Evolutionary conservation across 2,888 invertebrate genomes (phyloP).

Genomic region (Periphyllus acericola): DNA sequence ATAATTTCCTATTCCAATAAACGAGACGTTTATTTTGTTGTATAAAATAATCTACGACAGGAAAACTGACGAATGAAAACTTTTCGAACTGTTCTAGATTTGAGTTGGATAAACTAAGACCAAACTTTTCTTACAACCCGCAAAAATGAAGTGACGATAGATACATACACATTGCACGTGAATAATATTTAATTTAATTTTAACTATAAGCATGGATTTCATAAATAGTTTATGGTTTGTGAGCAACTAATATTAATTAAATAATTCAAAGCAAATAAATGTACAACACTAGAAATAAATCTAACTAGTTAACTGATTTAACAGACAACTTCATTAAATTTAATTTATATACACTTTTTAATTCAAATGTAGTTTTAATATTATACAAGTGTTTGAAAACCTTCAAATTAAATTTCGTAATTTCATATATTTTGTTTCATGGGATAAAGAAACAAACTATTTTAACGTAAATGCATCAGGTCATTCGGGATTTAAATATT

Average conservation of each 20-base stretch:
- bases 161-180: background rate
- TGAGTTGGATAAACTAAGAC: background rate
- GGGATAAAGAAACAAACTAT: too few relatives aligned
- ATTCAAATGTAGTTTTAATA: too few relatives aligned
- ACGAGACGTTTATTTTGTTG: background rate
- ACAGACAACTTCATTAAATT: too few relatives aligned
- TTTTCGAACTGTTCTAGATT: background rate
- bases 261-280: background rate
- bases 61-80: background rate
- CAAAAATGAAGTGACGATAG: conserved; percentile 15
- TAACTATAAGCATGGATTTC: background rate
- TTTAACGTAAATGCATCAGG: too few relatives aligned
- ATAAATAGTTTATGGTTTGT: conserved; percentile 18
- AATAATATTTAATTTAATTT: too few relatives aligned
- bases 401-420: too few relatives aligned
- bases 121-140: background rate
- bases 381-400: too few relatives aligned
- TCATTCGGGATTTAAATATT: background rate
- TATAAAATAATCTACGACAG: background rate
- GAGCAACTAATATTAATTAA: background rate
- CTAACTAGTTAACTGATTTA: too few relatives aligned
- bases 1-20: too few relatives aligned
- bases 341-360: too few relatives aligned
- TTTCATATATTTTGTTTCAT: too few relatives aligned
- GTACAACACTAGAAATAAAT: too few relatives aligned